Conservation (phyloP, 2,888 invertebrate species). For the Oscheius sp. region DNA sequence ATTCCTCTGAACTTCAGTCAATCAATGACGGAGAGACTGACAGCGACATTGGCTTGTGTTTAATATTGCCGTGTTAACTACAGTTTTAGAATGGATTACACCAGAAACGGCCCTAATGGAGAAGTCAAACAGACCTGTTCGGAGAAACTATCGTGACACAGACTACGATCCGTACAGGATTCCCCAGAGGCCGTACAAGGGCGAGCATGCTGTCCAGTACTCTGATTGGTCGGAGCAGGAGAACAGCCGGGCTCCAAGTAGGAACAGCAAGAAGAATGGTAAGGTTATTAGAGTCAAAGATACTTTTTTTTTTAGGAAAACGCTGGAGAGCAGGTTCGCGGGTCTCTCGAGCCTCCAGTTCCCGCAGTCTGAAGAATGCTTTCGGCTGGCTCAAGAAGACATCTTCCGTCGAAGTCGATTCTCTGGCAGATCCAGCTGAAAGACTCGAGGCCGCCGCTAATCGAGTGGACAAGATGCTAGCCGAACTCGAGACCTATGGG, state of each 20-base stretch:
- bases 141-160: conserved; percentile 34
- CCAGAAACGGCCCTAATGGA: conserved; percentile 57
- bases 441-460: conserved; percentile 67
- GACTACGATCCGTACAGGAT: conserved; percentile 56
- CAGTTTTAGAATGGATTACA: conserved; percentile 64
- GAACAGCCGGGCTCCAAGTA: conserved; percentile 35
- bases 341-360: conserved; percentile 34
- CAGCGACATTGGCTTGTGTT: conserved; percentile 56
- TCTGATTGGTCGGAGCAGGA: conserved; percentile 66
- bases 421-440: conserved; percentile 46
- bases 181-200: conserved; percentile 46
- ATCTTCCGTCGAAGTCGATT: conserved; percentile 40
- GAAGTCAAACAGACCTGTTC: conserved; percentile 8
- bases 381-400: conserved; percentile 48
- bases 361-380: conserved; percentile 39
- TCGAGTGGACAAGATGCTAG: conserved; percentile 70
- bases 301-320: conserved; percentile 7
- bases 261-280: conserved; percentile 13
- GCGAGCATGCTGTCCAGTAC: conserved; percentile 60
- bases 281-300: neutral
- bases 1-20: conserved; percentile 70
- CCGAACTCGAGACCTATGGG: conserved; percentile 60
- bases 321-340: conserved; percentile 46
- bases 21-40: conserved; percentile 69
- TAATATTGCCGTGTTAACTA: neutral